These are phyloP conservation scores for Siniperca obscura DNA, from an alignment of 2,797 vertebrate genomes.

Conservation along the genomic window DNA sequence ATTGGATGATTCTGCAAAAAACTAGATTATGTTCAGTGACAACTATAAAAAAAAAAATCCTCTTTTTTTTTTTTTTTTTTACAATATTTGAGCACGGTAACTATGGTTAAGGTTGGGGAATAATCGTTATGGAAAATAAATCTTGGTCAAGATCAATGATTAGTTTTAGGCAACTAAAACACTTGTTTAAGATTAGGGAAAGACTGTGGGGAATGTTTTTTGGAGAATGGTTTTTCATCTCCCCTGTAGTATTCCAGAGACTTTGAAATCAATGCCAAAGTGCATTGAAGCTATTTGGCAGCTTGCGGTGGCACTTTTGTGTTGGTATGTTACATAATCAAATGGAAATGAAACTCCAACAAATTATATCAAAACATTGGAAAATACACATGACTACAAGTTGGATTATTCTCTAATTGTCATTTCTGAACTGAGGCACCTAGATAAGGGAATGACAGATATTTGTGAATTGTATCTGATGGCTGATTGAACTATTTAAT, in stretches of 20 bases:
- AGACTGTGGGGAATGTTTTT: neutral
- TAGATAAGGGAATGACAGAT: too few species aligned
- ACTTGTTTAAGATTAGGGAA: neutral
- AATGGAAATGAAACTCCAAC: neutral
- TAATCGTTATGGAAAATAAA: neutral
- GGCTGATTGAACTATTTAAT: neutral
- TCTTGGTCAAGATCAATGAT: neutral
- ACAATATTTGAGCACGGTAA: neutral
- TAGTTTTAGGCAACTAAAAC: neutral
- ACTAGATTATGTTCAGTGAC: neutral
- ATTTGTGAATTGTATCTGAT: neutral
- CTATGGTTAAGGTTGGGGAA: neutral
- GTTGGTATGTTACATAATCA: neutral
- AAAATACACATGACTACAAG: neutral
- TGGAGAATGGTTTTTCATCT: too few species aligned
- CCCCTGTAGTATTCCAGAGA: neutral
- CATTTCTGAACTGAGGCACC: neutral
- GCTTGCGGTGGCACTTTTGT: too few species aligned
- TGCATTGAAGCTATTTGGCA: neutral
- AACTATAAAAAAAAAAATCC: neutral
- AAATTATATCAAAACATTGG: neutral
- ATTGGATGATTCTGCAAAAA: neutral
- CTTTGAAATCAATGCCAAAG: neutral
- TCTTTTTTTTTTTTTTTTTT: neutral
- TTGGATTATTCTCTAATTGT: neutral